Conservation (phyloP, 2,888 invertebrate genomes). For the Aleiodes alternator region DNA sequence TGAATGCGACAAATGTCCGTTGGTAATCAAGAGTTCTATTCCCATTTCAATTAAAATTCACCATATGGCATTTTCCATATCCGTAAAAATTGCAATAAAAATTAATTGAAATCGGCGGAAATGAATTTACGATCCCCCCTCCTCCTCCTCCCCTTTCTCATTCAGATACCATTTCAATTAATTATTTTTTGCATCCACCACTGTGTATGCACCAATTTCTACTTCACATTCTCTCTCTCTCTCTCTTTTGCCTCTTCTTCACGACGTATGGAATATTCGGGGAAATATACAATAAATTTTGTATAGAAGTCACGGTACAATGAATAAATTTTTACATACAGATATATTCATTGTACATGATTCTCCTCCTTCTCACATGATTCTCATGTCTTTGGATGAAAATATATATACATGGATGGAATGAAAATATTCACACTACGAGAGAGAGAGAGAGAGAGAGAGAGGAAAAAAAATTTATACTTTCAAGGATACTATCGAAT, state of each 20-base stretch:
- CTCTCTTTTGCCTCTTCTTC: background rate
- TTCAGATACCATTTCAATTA: background rate
- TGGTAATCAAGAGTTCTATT: too few species aligned
- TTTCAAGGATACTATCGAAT: constrained; percentile 53
- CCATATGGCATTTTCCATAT: background rate
- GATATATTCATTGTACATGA: constrained; percentile 34
- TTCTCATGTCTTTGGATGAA: constrained; percentile 20
- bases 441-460: background rate
- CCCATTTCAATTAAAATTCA: too few species aligned
- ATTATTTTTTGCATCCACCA: background rate
- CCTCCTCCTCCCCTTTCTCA: background rate
- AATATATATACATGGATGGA: background rate
- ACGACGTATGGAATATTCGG: constrained; percentile 19
- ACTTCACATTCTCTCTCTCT: background rate
- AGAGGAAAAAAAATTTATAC: constrained; percentile 55
- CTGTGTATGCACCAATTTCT: background rate
- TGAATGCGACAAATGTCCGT: too few species aligned
- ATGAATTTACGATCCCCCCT: background rate
- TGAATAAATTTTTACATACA: constrained; percentile 25
- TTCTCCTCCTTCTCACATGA: background rate
- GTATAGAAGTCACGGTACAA: constrained; percentile 33
- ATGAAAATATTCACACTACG: constrained; percentile 30
- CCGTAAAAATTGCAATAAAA: background rate
- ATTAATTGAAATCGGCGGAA: background rate
- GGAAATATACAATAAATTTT: constrained; percentile 27